Evolutionary conservation across 2,888 invertebrate genomes (phyloP).

Genomic region (Eupithecia pulchellata): DNA sequence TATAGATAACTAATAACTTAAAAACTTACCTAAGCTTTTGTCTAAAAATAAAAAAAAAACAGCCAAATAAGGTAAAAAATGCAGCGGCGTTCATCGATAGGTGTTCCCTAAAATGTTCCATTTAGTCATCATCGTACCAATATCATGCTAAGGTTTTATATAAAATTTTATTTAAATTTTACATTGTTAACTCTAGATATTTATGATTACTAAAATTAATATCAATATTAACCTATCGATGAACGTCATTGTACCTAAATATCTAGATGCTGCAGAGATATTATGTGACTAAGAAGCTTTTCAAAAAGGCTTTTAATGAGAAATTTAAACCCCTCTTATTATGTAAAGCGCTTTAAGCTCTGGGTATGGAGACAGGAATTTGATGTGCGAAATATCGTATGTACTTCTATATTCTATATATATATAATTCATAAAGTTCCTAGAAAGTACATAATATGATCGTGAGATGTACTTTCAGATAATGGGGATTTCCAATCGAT

Average conservation of each 20-base stretch:
- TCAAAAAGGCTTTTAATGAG: background rate
- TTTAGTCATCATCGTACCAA: no score
- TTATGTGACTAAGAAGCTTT: background rate
- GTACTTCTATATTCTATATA: background rate
- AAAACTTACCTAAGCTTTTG: background rate
- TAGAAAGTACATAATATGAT: slow-evolving; percentile 25
- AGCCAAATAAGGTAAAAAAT: no score
- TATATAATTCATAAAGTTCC: background rate
- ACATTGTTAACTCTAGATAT: no score
- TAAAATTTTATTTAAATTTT: no score
- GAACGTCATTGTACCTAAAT: no score
- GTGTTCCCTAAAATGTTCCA: background rate
- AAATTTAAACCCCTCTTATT: background rate
- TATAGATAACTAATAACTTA: no score
- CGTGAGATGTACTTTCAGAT: slow-evolving; percentile 46
- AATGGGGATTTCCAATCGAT: slow-evolving; percentile 70
- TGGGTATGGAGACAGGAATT: background rate
- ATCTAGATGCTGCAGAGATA: background rate
- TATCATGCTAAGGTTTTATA: no score
- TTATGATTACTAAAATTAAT: no score
- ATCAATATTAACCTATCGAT: no score
- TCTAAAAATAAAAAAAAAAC: background rate
- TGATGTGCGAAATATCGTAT: background rate
- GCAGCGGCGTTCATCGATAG: background rate
- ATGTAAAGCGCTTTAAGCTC: background rate